These are phyloP conservation scores for Cryptotermes secundus DNA, from an alignment of 1,140 invertebrate species.

Conservation along the genomic window DNA sequence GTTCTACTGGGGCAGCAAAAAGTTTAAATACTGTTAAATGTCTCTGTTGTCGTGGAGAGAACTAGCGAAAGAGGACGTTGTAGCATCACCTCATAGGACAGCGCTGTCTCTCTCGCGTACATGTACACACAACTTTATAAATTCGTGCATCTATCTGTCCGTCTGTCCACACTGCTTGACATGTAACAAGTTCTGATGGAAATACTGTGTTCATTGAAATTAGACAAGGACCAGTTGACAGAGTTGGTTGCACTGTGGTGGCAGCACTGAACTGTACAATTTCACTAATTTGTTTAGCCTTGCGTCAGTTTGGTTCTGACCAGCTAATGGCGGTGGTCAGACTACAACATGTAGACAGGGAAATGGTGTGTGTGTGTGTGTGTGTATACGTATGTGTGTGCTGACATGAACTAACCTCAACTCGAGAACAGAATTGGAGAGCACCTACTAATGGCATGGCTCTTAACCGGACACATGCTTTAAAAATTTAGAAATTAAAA, in stretches of 20 bases:
- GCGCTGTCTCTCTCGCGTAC: background rate
- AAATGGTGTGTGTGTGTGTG: background rate
- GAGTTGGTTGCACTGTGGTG: slow-evolving; percentile 1
- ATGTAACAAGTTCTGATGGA: slow-evolving; percentile 19
- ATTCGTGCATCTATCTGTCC: background rate
- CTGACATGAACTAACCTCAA: background rate
- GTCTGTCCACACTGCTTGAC: slow-evolving; percentile 17
- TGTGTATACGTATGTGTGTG: background rate
- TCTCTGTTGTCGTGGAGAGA: slow-evolving; percentile 1
- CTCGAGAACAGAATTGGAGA: background rate
- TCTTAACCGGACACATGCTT: background rate
- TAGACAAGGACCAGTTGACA: slow-evolving; percentile 18
- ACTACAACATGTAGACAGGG: background rate
- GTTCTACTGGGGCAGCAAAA: background rate
- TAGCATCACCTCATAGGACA: background rate
- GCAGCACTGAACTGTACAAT: slow-evolving; percentile 18
- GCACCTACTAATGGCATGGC: background rate
- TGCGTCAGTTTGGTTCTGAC: slow-evolving; percentile 14
- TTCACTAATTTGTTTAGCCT: slow-evolving; percentile 13
- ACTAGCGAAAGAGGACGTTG: background rate
- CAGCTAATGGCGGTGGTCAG: slow-evolving; percentile 12
- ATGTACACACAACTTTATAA: slow-evolving; percentile 17
- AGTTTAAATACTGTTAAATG: slow-evolving; percentile 13
- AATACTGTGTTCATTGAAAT: slow-evolving; percentile 20
- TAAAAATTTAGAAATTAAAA: background rate